Evolutionary conservation across 2,113 vertebrate genomes (phyloP).

Genomic region (Aegithalos caudatus): DNA sequence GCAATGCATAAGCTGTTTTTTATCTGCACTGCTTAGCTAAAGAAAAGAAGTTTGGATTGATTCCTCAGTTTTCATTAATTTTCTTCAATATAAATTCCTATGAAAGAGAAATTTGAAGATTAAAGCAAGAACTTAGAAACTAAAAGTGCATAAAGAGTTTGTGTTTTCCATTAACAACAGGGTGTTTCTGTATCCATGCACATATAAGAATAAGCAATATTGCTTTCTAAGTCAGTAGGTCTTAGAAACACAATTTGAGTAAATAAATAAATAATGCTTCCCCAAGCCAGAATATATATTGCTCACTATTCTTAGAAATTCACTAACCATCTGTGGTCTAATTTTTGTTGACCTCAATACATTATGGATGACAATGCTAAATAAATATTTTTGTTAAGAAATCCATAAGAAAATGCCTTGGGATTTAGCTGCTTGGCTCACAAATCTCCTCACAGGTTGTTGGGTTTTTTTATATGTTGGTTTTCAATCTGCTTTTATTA

Average conservation of each 20-base stretch:
- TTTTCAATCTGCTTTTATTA: background rate
- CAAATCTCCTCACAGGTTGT: background rate
- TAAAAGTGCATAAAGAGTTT: background rate
- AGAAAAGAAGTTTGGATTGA: background rate
- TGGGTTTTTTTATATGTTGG: background rate
- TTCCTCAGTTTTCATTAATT: background rate
- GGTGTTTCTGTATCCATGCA: background rate
- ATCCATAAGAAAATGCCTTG: background rate
- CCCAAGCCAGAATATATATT: background rate
- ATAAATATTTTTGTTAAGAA: slow-evolving; percentile 19
- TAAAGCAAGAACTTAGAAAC: background rate
- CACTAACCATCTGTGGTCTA: background rate
- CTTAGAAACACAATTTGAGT: background rate
- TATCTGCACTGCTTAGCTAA: background rate
- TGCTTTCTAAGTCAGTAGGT: background rate
- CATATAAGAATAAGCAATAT: background rate
- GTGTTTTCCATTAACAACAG: background rate
- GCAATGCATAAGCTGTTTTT: background rate
- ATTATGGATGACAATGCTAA: slow-evolving; percentile 3
- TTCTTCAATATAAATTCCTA: background rate
- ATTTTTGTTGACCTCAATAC: slow-evolving; percentile 32
- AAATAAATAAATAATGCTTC: background rate
- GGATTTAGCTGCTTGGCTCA: background rate
- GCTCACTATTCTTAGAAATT: background rate
- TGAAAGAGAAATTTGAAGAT: background rate